Evolutionary conservation across 2,888 invertebrate species (phyloP), one percentile per base, ranked within the genome.

Genomic region (Hedya salicella): DNA sequence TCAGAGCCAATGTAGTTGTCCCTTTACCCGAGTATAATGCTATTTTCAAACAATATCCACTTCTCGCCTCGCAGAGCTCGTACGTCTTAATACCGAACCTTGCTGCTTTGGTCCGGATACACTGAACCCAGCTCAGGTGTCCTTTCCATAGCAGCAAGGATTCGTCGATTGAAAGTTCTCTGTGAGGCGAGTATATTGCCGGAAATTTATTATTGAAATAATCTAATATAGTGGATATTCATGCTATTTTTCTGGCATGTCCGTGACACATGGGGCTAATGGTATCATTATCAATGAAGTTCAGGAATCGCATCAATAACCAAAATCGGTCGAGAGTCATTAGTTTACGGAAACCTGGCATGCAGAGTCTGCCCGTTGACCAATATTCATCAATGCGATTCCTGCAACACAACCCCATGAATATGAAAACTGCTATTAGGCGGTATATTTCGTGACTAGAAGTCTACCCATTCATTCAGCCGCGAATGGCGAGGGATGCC

Each of bases 61-160:
- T 57, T 14, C 25, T 1, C 32, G 57, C 44, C n/a, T 59, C 59
- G 32, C 46, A 59, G 36, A 59, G 46, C 13, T 59, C 59, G 21
- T 59, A 59, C 6, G 61, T 39, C 13, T 61, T 61, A 19, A 61
- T 49, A 16, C 61, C 61, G 49, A 61, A 61, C 21, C 61, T 49
- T 61, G 61, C 49, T 50, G 61, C 50, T 16, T 61, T 61, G 50
- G 61, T 50, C 25, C 61, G 39, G 25, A 50, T 52, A 32, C 50
- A 25, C 25, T 52, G 64, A 2, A 57, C 46, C 57, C 64, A 59
- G 14, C 57, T 57, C 25, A 57, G 42, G 46, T 46, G 65, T 3
- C 65, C 65, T 39, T 65, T 65, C 53, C 53, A 65, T 9, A 65
- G 53, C 53, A 65, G 46, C 52, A 64, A 59, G 32, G 64, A 65